Base-by-base conservation (phyloP, 2,797 vertebrate species). In the Scomberomorus guttatus region DNA sequence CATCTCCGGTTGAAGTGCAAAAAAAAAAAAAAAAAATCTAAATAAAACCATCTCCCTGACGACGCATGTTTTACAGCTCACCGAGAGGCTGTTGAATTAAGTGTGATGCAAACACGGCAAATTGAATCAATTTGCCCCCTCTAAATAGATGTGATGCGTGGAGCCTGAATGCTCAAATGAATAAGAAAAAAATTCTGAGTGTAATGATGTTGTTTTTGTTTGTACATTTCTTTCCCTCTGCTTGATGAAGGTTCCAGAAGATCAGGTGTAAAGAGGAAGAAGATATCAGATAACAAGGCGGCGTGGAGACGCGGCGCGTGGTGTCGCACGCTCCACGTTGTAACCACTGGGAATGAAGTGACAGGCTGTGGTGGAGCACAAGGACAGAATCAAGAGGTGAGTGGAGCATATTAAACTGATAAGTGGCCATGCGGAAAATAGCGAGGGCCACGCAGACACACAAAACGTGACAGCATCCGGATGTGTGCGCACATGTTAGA, bases 91-190 rank as follows among this genome's bases (percentile, higher is more conserved):
- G 75, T 70, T 6, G 89, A 93, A 94, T 94, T 91, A 92, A 84
- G 86, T 22, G 17, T 65, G 89, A 94, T 89, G 90, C 89, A 94
- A 91, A 94, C 89, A 73, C 57, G 54, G 86, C 91, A 94, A 95
- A 95, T 94, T 93, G 90, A 93, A 95, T 94, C 92, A 94, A 92
- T 95, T 94, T 93, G 83, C 87, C 80, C 76, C 72, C 75, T 84
- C 90, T 93, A 93, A 95, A 93, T 93, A 73, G 93, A 94, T 94
- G 88, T 89, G 94, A 93, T 89, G 90, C 81, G 63, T 62, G 51
- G 59, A 80, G 87, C 73, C 81, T 71, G 82, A 89, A 87, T 24
- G 85, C 90, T 89, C 88, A 82, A 88, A 92, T 81, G 90, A 93
- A 92, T 90, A 88, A 79, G 81, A 82, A 82, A 66, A 80, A 85